Conservation (phyloP, 2,888 invertebrate genomes). For the Tenthredo livida region DNA sequence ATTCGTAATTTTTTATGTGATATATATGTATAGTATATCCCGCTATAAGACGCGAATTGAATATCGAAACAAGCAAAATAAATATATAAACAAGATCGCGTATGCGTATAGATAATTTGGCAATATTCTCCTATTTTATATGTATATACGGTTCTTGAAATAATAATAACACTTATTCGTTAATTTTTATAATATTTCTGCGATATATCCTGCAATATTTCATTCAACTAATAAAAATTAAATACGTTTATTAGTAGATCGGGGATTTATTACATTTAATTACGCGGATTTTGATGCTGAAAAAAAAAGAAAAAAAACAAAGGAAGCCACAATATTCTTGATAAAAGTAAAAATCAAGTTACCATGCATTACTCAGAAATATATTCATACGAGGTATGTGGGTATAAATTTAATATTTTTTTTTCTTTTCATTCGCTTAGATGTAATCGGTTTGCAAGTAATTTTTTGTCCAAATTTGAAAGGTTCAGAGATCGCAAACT, state of each 20-base stretch:
- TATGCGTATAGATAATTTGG: background rate
- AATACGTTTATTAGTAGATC: background rate
- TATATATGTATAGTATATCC: too few species aligned
- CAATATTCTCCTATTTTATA: background rate
- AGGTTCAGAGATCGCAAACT: background rate
- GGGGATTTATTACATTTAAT: background rate
- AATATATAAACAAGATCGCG: background rate
- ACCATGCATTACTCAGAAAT: background rate
- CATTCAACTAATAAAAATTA: background rate
- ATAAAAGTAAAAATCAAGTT: too few species aligned
- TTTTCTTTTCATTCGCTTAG: background rate
- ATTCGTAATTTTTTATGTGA: too few species aligned
- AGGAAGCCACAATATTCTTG: background rate
- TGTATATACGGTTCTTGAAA: background rate
- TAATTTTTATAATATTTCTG: background rate
- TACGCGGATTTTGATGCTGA: background rate
- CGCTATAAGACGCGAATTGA: background rate
- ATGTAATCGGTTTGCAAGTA: background rate
- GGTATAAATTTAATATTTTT: background rate
- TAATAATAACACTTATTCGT: background rate
- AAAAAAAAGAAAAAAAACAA: background rate
- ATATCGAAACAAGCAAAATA: background rate
- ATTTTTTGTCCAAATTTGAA: background rate
- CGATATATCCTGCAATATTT: background rate
- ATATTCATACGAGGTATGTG: background rate